Conservation (phyloP, 1,140 invertebrate genomes). For the Xylocopa sonorina region DNA sequence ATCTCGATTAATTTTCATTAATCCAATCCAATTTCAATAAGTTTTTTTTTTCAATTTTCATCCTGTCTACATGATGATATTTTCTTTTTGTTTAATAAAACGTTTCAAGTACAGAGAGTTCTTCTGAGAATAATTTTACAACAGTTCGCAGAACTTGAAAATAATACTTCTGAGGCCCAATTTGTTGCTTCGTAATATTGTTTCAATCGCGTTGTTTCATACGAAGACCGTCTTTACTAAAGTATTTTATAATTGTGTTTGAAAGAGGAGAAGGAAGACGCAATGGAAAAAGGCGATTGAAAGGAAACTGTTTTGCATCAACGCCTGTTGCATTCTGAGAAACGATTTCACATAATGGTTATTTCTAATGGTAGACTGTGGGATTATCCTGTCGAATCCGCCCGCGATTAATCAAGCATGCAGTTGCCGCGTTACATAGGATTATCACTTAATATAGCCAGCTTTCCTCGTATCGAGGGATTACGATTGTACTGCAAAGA, state of each 20-base stretch:
- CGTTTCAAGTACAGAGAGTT: too few species aligned
- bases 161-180: not conserved
- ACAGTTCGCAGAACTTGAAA: too few species aligned
- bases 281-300: not conserved
- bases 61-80: too few species aligned
- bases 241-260: not conserved
- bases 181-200: not conserved
- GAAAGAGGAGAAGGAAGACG: not conserved
- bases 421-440: not conserved
- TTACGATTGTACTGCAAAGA: not conserved
- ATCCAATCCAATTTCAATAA: too few species aligned
- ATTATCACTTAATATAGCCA: constrained; percentile 12
- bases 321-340: not conserved
- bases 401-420: constrained; percentile 13
- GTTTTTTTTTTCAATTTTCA: too few species aligned
- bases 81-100: too few species aligned
- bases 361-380: not conserved
- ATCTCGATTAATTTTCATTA: too few species aligned
- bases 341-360: constrained; percentile 2
- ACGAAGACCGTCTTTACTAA: not conserved
- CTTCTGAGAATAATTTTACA: too few species aligned
- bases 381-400: constrained; percentile 11
- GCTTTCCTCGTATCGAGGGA: not conserved
- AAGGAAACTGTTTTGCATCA: not conserved
- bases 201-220: not conserved